phyloP scores from a whole-genome alignment of 2,113 vertebrate species.

The Podarcis raffonei region DNA sequence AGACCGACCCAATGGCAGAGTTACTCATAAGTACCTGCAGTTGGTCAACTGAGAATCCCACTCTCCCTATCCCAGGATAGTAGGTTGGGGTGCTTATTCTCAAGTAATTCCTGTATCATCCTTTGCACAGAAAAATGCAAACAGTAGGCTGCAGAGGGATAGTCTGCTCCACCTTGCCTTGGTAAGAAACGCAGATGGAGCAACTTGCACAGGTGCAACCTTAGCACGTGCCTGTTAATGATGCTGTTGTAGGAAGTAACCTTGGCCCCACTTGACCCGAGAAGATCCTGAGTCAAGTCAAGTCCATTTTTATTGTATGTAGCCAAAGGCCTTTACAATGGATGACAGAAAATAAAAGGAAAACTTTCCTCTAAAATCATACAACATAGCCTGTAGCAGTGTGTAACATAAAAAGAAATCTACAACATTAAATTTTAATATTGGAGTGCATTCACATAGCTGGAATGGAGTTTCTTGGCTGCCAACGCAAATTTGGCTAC shows the following conservation, averaged over 20 bases:
- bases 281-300: background rate
- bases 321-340: no score
- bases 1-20: background rate
- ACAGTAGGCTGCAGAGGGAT: background rate
- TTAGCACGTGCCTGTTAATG: background rate
- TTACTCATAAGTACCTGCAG: background rate
- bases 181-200: background rate
- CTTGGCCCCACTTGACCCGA: background rate
- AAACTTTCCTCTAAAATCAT: no score
- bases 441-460: no score
- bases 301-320: no score
- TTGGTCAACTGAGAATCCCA: background rate
- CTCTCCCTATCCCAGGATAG: background rate
- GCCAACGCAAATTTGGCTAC: no score
- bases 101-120: background rate
- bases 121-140: background rate
- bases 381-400: no score
- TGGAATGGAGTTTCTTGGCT: no score
- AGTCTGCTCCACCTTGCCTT: background rate
- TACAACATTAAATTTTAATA: no score
- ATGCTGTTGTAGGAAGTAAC: background rate
- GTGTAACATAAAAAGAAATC: no score
- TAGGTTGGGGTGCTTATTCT: background rate
- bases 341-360: no score
- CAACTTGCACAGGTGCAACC: background rate